Evolutionary conservation across 1,140 invertebrate species (phyloP).

Genomic region (Aphelenchoides besseyi): DNA sequence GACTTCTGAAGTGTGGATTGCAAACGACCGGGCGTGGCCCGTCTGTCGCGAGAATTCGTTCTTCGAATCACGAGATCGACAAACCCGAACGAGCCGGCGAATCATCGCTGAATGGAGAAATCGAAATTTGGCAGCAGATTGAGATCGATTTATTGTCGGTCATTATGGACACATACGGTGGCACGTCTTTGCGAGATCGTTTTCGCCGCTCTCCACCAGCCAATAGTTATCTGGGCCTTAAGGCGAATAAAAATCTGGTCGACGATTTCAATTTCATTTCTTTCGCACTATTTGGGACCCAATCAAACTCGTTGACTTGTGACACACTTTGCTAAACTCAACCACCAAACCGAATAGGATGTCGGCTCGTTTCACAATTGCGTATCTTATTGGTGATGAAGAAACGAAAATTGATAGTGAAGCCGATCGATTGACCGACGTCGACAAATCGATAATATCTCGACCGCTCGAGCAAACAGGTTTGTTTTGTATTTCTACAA

Average conservation of each 20-base stretch:
- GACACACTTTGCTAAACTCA: not conserved
- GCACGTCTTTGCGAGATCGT: not conserved
- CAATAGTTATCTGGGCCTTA: not conserved
- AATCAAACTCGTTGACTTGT: not conserved
- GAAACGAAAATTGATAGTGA: not conserved
- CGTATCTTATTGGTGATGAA: slow-evolving; percentile 5
- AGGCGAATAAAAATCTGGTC: not conserved
- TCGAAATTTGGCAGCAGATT: not conserved
- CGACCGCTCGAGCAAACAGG: not conserved
- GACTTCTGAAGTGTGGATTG: not conserved
- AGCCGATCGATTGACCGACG: not conserved
- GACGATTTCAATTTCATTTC: not conserved
- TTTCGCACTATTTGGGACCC: not conserved
- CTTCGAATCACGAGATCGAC: not conserved
- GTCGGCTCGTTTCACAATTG: not conserved
- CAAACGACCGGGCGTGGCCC: not conserved
- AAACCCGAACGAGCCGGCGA: not conserved
- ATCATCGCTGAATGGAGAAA: not conserved
- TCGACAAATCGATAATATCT: not conserved
- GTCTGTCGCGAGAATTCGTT: not conserved
- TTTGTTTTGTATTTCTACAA: not conserved
- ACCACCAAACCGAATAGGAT: not conserved
- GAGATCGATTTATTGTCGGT: not conserved
- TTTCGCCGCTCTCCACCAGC: not conserved
- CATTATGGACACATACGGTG: not conserved